Conservation (phyloP, 2,888 invertebrate species). For the Aleiodes leptofemur region DNA sequence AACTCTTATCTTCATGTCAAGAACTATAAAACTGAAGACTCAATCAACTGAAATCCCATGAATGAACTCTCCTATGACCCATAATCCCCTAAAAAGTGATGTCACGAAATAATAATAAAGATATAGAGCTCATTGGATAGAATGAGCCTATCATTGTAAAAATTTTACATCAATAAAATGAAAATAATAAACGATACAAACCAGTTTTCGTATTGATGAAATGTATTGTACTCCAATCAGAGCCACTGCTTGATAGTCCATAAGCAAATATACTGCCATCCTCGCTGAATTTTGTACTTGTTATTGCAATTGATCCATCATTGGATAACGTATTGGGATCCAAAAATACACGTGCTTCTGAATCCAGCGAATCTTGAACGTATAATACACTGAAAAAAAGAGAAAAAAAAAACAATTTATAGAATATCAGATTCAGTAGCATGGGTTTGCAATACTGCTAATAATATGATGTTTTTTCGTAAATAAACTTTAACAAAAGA, state of each 20-base stretch:
- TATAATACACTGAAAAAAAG: conserved; percentile 86
- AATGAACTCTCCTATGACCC: no score
- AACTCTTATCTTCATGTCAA: neutral
- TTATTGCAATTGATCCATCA: conserved; percentile 92
- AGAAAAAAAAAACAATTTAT: conserved; percentile 30
- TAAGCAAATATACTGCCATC: conserved; percentile 94
- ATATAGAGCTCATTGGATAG: no score
- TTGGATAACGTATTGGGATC: conserved; percentile 95
- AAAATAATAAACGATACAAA: conserved; percentile 58
- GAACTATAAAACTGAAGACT: no score
- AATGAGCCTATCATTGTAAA: no score
- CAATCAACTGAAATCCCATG: no score
- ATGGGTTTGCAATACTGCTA: neutral
- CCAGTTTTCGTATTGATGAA: conserved; percentile 86
- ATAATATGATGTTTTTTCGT: no score
- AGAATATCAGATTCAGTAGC: neutral
- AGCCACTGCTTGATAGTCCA: conserved; percentile 93
- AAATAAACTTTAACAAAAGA: no score
- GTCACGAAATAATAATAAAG: no score
- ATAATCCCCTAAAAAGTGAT: no score
- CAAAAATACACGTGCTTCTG: conserved; percentile 90
- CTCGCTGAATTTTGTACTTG: conserved; percentile 88
- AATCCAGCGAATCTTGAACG: conserved; percentile 87
- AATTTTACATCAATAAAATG: neutral
- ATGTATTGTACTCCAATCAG: conserved; percentile 96